Evolutionary conservation across 2,113 vertebrate species (phyloP), one percentile per base, ranked within the genome.

Genomic region (Cololabis saira): DNA sequence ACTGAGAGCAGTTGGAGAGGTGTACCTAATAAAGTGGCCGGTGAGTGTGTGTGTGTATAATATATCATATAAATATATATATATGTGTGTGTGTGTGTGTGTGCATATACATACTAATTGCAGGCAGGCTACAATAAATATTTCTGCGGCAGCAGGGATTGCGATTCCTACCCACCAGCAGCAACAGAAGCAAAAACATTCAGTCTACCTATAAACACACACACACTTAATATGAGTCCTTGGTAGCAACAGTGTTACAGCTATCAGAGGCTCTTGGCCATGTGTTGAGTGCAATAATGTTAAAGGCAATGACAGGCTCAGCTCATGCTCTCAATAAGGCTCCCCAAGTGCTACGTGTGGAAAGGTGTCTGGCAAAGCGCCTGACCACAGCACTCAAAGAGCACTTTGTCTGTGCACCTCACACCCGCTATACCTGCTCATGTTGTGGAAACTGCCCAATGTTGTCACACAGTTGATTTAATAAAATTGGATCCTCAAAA

Each of bases 401-500:
- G 82, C 90, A 90, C 93, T 94, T 93, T 95, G 94, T 95, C 92
- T 87, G 71, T 19, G 6, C 77, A 81, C 74, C 66, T 73, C 89
- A 44, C 77, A 62, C 87, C 70, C 91, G 70, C 88, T 81, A 67
- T 94, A 95, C 94, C 95, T 95, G 93, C 78, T 63, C 67, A 74
- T 84, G 67, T 84, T 81, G 60, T 87, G 92, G 92, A 76, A 92
- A 92, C 74, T 80, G 64, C 67, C 54, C 85, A 78, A 84, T 87
- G 79, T 93, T 76, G 90, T 93, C 92, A 80, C 89, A 90, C 83
- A 71, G 87, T 86, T 93, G 93, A 92, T 94, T 95, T 93, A 94
- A 94, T 90, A 93, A 94, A 94, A 95, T 33, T 93, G 92, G 91
- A 94, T 88, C 90, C 90, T 16, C 61, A 66, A 76, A 91, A 90